Conservation (phyloP, 2,113 vertebrate species). For the Brachypodius melanocephalos region DNA sequence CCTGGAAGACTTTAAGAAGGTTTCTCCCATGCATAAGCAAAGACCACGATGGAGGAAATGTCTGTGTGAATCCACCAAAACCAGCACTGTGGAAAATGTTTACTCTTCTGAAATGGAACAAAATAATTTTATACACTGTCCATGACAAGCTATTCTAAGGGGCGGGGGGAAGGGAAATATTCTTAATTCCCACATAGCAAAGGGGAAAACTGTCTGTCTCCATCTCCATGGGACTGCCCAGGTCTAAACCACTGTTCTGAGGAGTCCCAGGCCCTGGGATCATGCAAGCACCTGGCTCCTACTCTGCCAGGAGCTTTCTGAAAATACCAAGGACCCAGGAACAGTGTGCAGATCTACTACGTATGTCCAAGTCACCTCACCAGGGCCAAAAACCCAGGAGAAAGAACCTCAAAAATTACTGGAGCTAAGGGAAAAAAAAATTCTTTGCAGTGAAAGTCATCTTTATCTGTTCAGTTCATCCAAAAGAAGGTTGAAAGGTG, state of each 20-base stretch:
- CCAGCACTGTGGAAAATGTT: background rate
- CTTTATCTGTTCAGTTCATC: background rate
- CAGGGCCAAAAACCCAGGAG: background rate
- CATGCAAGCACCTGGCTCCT: background rate
- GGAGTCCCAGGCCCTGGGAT: background rate
- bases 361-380: background rate
- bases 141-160: background rate
- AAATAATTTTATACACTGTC: background rate
- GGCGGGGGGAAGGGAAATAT: background rate
- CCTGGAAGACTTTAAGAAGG: background rate
- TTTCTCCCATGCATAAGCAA: background rate
- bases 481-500: background rate
- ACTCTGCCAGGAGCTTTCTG: rapidly evolving
- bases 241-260: background rate
- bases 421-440: background rate
- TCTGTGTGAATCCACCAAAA: background rate
- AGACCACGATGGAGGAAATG: background rate
- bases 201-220: background rate
- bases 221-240: background rate
- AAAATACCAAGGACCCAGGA: background rate
- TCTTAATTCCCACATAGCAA: background rate
- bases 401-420: background rate
- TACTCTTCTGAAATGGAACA: background rate
- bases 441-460: background rate
- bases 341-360: background rate